Conservation (phyloP, 2,888 invertebrate species). For the Penaeus monodon region DNA sequence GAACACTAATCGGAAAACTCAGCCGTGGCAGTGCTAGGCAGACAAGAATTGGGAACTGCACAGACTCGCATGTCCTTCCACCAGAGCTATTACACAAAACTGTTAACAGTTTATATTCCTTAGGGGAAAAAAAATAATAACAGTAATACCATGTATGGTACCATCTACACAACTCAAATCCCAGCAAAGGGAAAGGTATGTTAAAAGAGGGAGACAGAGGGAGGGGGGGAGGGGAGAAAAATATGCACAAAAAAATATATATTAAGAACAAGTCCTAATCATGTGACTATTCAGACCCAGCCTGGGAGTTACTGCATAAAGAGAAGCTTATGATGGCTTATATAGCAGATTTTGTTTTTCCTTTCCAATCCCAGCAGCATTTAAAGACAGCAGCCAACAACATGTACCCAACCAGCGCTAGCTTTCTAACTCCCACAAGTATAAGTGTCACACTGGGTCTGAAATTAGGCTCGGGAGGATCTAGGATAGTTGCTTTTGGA, state of each 20-base stretch:
- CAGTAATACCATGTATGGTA: constrained; percentile 42
- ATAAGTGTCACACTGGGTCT: constrained; percentile 48
- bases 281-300: constrained; percentile 48
- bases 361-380: constrained; percentile 52
- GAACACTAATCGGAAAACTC: constrained; percentile 50
- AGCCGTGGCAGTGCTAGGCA: constrained; percentile 63
- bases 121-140: constrained; percentile 8
- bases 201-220: too few species aligned
- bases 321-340: constrained; percentile 50
- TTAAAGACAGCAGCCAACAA: constrained; percentile 50
- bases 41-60: constrained; percentile 51
- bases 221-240: neutral
- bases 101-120: constrained; percentile 49
- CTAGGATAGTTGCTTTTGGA: constrained; percentile 8
- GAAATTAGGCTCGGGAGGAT: constrained; percentile 24
- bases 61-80: constrained; percentile 49
- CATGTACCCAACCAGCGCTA: constrained; percentile 44
- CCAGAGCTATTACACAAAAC: constrained; percentile 57
- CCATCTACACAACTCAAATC: constrained; percentile 32
- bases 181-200: constrained; percentile 9
- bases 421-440: constrained; percentile 38
- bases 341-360: constrained; percentile 44
- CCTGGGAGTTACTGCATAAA: constrained; percentile 38
- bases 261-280: constrained; percentile 28
- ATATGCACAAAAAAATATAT: constrained; percentile 38